Evolutionary conservation across 2,888 invertebrate species (phyloP).

Genomic region (Eulithis prunata): DNA sequence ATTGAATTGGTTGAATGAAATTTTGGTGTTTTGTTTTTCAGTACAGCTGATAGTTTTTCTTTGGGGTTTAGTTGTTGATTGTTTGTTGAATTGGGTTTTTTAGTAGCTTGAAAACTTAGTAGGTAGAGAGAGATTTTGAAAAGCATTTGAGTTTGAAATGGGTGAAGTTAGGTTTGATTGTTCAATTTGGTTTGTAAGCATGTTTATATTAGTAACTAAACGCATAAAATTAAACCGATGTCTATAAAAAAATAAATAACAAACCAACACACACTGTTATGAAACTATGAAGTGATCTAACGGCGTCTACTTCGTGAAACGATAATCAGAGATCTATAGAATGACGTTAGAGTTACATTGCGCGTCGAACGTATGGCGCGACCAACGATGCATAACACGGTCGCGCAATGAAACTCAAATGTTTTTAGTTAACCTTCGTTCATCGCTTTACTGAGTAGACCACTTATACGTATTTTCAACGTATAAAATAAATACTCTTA

Average conservation of each 20-base stretch:
- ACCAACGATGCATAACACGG: no score
- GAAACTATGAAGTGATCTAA: slow-evolving; percentile 26
- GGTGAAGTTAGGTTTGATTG: slow-evolving; percentile 19
- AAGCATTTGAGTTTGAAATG: slow-evolving; percentile 3
- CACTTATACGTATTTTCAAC: no score
- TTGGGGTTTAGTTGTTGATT: background rate
- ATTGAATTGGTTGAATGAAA: no score
- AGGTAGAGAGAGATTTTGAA: background rate
- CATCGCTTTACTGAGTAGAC: no score
- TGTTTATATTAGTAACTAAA: slow-evolving; percentile 35
- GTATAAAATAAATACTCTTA: no score
- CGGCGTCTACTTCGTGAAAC: background rate
- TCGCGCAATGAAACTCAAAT: no score
- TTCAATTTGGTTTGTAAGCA: slow-evolving; percentile 25
- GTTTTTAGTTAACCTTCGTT: no score
- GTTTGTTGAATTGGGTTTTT: background rate
- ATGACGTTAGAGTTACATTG: no score
- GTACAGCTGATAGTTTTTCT: background rate
- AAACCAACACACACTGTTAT: slow-evolving; percentile 45
- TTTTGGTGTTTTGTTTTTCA: no score
- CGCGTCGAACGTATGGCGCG: no score
- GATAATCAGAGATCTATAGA: no score
- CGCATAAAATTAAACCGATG: slow-evolving; percentile 10
- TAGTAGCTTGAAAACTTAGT: slow-evolving; percentile 4
- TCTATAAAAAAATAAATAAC: slow-evolving; percentile 31